Evolutionary conservation across 2,888 invertebrate genomes (phyloP), one percentile per base, ranked within the genome.

Genomic region (Drosophila kuntzei): DNA sequence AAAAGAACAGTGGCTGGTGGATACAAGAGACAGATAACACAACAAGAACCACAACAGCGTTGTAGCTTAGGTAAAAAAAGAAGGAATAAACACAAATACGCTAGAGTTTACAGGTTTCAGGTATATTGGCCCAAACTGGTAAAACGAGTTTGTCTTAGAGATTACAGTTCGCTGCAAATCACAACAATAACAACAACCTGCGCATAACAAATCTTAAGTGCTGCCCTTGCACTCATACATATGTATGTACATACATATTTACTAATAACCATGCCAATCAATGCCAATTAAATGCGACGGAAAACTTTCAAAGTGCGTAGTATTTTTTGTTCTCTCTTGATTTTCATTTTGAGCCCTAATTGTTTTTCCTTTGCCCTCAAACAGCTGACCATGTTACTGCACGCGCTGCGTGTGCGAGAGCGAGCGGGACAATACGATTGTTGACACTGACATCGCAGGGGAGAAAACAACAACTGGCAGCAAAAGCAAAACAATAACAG

Each of bases 401-500:
- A 29, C 20, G 29, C 29, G 14, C 34, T 65, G 22, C 25, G 43
- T 51, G 55, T 50, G 29, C 27, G 50, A 53, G 80, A 50, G 76
- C 50, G 82, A 82, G 76, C 68, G 70, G 51, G 81, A 82, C 60
- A 57, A 79, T 65, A 60, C 66, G 68, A 61, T 55, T 67, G 74
- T 70, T 58, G 47, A 57, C 36, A 32, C 32, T 57, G 49, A 49
- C 59, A 36, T 25, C 14, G 47, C 36, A 51, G 41, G 50, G 62
- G 46, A 34, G 36, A 44, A 29, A n/a, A 53, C 58, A 74, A 78
- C 64, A 79, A 79, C 65, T 63, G 74, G 22, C 54, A 70, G 74
- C 69, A 81, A 81, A 84, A 84, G 80, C 88, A 84, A 84, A 84
- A 84, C 83, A 84, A 84, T 88, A 84, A 84, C 83, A 84, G 83